Base-by-base conservation (phyloP, 2,888 invertebrate genomes). In the Nipponacmea schrenckii region DNA sequence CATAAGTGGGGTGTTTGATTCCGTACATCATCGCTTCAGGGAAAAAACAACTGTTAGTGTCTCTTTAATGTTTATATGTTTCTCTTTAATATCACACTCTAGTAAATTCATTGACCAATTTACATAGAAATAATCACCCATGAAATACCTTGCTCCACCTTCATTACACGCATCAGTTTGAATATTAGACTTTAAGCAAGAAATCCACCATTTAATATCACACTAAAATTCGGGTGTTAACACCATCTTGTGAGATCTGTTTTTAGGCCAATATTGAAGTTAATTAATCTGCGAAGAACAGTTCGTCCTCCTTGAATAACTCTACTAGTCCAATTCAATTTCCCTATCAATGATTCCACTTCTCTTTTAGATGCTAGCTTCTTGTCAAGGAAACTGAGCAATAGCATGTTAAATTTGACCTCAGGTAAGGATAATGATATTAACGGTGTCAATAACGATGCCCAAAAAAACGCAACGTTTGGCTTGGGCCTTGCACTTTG, bases 331-430 rank as follows among this genome's bases (percentile, higher is more conserved):
- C 56, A 56, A 24, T 56, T 56, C 24, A 56, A 56, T 56, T 67
- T 67, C 4, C 65, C 65, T n/a, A 66, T 31, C 3, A 66, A 45
- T n/a, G 66, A 46, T 66, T 66, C 45, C 7, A 66, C 7, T 66
- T 66, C 44, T 14, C 27, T 17, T 44, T 66, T 66, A 46, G 66
- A 46, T 7, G 66, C 66, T 26, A 45, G 20, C 44, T 44, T 20
- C 44, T 44, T 31, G 2, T 24, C 24, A 46, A 17, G 44, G 44
- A 66, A 66, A 26, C 44, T 26, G 17, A 46, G 24, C 20, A 45
- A 26, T 0, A 66, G 15, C 7, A n/a, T 44, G 24, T 46, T 31
- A 31, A 66, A 66, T 24, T 66, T 46, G 8, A 20, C 20, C 17
- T 20, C 44, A 12, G 56, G 56, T 56, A 24, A 56, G 31, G 66